These are phyloP conservation scores for Calidris pugnax DNA, from an alignment of 2,113 vertebrate genomes.

Conservation along the genomic window DNA sequence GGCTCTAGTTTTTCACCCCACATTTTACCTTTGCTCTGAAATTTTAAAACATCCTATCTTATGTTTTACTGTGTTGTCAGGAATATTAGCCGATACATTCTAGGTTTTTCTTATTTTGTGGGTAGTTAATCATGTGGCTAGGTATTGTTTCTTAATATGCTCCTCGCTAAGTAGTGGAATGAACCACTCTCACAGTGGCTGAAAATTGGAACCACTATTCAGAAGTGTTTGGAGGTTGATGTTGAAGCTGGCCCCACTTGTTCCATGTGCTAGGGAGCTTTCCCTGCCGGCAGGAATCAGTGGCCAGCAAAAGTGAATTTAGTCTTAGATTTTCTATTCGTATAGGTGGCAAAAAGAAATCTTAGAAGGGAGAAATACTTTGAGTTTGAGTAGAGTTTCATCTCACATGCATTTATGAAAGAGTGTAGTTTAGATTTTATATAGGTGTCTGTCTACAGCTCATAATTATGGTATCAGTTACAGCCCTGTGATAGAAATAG, in stretches of 20 bases:
- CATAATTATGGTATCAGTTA: background rate
- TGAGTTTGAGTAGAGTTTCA: background rate
- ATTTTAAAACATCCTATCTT: background rate
- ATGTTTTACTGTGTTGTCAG: background rate
- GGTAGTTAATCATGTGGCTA: background rate
- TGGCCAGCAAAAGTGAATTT: background rate
- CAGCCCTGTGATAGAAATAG: background rate
- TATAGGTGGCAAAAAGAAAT: background rate
- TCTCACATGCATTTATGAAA: background rate
- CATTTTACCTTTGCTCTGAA: background rate
- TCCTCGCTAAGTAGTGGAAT: background rate
- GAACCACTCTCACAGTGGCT: background rate
- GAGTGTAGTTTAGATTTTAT: background rate
- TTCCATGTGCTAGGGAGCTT: background rate
- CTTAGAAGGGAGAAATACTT: background rate
- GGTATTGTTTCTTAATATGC: background rate
- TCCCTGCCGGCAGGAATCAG: background rate
- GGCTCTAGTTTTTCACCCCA: background rate
- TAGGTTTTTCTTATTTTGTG: background rate
- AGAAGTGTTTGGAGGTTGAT: background rate
- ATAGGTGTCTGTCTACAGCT: background rate
- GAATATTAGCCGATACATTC: background rate
- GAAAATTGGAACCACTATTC: background rate
- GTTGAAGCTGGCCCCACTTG: background rate
- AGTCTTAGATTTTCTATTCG: background rate